A percentile compares a stretch with the other conserved stretches of the same genome.
These are phyloP conservation scores for Caenorhabditis zanzibari DNA, from an alignment of 2,888 invertebrate genomes.

Conservation along the genomic window DNA sequence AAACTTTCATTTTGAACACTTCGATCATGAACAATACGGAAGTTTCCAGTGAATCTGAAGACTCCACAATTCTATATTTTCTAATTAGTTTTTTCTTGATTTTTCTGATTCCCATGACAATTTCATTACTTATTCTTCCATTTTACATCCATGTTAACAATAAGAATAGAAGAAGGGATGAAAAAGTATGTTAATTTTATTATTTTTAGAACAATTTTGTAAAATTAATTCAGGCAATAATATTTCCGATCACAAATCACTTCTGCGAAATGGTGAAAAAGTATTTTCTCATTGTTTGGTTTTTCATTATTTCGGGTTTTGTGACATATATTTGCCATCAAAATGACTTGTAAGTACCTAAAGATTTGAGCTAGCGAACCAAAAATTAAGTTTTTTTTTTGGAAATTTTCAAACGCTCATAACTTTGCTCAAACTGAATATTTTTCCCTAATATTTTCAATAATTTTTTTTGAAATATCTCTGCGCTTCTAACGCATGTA, in stretches of 20 bases:
- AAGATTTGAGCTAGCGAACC: background rate
- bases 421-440: too few species aligned
- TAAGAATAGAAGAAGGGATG: constrained; percentile 4
- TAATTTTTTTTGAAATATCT: too few species aligned
- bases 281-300: background rate
- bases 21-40: too few species aligned
- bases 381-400: too few species aligned
- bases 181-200: background rate
- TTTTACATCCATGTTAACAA: constrained; percentile 4
- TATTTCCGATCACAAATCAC: constrained; percentile 23
- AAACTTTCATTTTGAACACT: too few species aligned
- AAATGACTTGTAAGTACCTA: background rate
- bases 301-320: background rate
- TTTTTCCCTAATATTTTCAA: too few species aligned
- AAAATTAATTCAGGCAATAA: background rate
- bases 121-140: background rate
- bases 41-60: too few species aligned
- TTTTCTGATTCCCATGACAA: too few species aligned
- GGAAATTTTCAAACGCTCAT: too few species aligned
- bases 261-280: constrained; percentile 29
- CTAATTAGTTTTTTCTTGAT: background rate
- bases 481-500: too few species aligned
- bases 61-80: background rate
- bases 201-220: background rate
- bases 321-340: background rate